These are phyloP conservation scores for Ascaphus truei DNA, from an alignment of 2,113 vertebrate genomes.

Conservation along the genomic window DNA sequence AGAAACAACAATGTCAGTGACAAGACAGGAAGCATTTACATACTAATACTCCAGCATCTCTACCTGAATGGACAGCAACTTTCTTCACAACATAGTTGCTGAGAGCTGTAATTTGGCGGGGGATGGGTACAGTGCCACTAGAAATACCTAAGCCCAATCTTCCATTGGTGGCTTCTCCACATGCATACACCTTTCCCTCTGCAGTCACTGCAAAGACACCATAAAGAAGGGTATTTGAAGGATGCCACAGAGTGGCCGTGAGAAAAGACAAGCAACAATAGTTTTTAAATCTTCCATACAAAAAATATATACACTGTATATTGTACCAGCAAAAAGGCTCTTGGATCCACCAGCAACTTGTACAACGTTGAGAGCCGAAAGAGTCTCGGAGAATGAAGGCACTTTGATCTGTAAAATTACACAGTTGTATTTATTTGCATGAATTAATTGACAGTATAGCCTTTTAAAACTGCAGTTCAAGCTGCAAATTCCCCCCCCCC, in stretches of 20 bases:
- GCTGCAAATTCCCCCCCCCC: too few species aligned
- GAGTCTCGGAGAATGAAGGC: conserved; percentile 93
- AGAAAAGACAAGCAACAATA: neutral
- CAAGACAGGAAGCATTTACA: neutral
- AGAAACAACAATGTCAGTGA: too few species aligned
- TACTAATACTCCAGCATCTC: neutral
- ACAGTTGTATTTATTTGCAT: too few species aligned
- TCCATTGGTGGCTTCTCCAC: conserved; percentile 95
- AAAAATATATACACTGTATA: neutral
- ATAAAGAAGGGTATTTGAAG: neutral
- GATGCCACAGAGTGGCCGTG: too few species aligned
- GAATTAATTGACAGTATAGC: too few species aligned
- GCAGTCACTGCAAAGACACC: conserved; percentile 77
- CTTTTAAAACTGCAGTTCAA: too few species aligned
- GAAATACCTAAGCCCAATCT: conserved; percentile 88
- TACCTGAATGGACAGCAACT: conserved; percentile 95
- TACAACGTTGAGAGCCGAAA: conserved; percentile 93
- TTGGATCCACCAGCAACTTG: conserved; percentile 97
- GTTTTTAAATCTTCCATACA: neutral
- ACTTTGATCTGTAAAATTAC: conserved; percentile 81
- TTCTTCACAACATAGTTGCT: conserved; percentile 98
- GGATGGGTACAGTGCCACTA: conserved; percentile 93
- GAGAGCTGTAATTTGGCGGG: conserved; percentile 89
- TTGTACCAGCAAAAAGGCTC: conserved; percentile 93
- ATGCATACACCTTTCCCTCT: conserved; percentile 94